Percentiles rank a stretch among this genome's conserved stretches.
Evolutionary conservation across 2,888 invertebrate species (phyloP).

Genomic region (Lasius platythorax): DNA sequence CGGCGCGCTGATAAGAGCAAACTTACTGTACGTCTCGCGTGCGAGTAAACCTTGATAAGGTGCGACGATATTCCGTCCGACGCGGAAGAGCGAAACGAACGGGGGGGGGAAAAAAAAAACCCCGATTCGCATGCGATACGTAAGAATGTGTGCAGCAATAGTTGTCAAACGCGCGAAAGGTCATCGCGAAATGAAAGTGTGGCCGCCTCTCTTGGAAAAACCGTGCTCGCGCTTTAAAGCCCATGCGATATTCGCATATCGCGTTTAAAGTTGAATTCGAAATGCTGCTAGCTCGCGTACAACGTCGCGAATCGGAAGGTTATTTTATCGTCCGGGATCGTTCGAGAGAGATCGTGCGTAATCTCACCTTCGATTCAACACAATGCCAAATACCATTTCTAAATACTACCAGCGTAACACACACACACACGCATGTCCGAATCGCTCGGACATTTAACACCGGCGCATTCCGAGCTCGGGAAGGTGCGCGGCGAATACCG

Average conservation of each 20-base stretch:
- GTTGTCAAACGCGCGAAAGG: conserved; percentile 62
- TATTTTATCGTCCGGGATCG: not conserved
- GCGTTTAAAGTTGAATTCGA: not conserved
- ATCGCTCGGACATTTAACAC: not conserved
- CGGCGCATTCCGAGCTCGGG: not conserved
- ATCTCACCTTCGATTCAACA: not conserved
- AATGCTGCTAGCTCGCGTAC: not conserved
- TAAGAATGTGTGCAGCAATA: conserved; percentile 8
- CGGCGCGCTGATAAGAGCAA: conserved; percentile 12
- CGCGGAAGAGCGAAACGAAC: not conserved
- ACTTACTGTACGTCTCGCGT: not conserved
- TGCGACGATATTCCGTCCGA: not conserved
- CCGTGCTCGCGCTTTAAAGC: not conserved
- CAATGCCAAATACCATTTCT: not conserved
- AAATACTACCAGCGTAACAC: not conserved
- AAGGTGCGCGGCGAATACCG: not conserved
- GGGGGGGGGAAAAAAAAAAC: not conserved
- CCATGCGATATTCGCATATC: not conserved
- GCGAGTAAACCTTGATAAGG: conserved; percentile 24
- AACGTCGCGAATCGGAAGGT: not conserved
- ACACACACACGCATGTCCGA: not conserved
- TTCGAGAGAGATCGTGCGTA: not conserved
- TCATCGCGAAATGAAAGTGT: conserved; percentile 67
- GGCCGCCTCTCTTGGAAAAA: conserved; percentile 29
- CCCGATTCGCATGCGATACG: not conserved